Percentiles rank a stretch among this genome's conserved stretches.
phyloP scores from a whole-genome alignment of 2,888 invertebrate genomes.

The Ectemnius cavifrons region DNA sequence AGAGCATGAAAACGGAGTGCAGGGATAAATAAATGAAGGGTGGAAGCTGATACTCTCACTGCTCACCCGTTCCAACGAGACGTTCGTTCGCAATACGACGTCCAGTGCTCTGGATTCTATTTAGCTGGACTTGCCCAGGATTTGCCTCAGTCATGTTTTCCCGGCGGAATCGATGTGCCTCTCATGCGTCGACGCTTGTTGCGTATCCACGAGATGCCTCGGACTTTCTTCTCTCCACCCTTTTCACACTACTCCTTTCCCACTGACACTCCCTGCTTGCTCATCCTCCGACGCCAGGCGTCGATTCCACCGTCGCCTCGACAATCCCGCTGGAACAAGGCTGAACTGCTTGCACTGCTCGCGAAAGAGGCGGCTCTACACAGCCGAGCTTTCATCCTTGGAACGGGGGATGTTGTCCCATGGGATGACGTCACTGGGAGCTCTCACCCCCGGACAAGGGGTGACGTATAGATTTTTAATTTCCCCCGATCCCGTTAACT shows the following conservation, averaged over 20 bases:
- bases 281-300: not conserved
- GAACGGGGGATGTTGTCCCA: conserved; percentile 42
- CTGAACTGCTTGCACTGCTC: not conserved
- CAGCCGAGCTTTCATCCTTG: conserved; percentile 38
- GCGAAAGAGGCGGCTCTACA: conserved; percentile 6
- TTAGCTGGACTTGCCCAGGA: conserved; percentile 9
- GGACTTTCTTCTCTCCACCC: not conserved
- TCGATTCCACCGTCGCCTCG: conserved; percentile 12
- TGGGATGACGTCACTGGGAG: conserved; percentile 46
- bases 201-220: conserved; percentile 42
- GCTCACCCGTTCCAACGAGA: conserved; percentile 50
- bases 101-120: conserved; percentile 24
- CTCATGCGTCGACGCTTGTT: conserved; percentile 57
- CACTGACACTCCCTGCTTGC: conserved; percentile 3
- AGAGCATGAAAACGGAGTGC: too few species aligned
- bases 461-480: conserved; percentile 45
- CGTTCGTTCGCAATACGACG: conserved; percentile 35
- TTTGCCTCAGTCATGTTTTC: conserved; percentile 54
- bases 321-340: not conserved
- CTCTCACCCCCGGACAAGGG: conserved; percentile 22
- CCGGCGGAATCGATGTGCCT: conserved; percentile 54
- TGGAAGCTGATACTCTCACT: too few species aligned
- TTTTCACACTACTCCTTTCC: not conserved
- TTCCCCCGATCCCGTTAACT: conserved; percentile 11
- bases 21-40: too few species aligned